Conservation (phyloP, 1,140 invertebrate genomes). For the Lordiphosa clarofinis region DNA sequence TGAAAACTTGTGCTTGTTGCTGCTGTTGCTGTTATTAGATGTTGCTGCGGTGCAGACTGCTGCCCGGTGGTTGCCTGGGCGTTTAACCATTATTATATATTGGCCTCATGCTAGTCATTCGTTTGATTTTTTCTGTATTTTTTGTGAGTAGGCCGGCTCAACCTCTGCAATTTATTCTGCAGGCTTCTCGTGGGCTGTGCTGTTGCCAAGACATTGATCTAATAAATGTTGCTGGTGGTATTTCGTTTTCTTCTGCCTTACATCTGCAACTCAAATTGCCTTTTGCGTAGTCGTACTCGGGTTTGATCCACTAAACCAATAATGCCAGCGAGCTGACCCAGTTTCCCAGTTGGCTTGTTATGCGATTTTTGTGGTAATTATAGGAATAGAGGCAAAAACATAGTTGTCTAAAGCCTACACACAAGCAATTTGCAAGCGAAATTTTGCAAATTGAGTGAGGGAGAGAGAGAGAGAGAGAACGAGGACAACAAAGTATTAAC, state of each 20-base stretch:
- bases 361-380: conserved; percentile 50
- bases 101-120: conserved; percentile 60
- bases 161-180: conserved; percentile 55
- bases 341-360: conserved; percentile 40
- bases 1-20: conserved; percentile 5
- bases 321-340: conserved; percentile 47
- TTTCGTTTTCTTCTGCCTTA: conserved; percentile 19
- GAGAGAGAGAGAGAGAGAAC: conserved; percentile 7
- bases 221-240: conserved; percentile 49
- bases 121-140: conserved; percentile 36
- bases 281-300: conserved; percentile 52
- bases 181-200: conserved; percentile 34
- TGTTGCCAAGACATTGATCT: conserved; percentile 57
- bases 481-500: not conserved
- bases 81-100: conserved; percentile 67
- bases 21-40: conserved; percentile 36
- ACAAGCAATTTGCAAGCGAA: conserved; percentile 46
- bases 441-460: conserved; percentile 9
- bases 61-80: conserved; percentile 37
- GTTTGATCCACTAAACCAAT: conserved; percentile 65
- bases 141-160: conserved; percentile 34
- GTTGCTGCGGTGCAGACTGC: conserved; percentile 15
- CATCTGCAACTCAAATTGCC: conserved; percentile 45
- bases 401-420: conserved; percentile 33
- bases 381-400: conserved; percentile 41